These are phyloP conservation scores for Branchinecta lynchi DNA, from an alignment of 1,140 invertebrate genomes.

Conservation along the genomic window DNA sequence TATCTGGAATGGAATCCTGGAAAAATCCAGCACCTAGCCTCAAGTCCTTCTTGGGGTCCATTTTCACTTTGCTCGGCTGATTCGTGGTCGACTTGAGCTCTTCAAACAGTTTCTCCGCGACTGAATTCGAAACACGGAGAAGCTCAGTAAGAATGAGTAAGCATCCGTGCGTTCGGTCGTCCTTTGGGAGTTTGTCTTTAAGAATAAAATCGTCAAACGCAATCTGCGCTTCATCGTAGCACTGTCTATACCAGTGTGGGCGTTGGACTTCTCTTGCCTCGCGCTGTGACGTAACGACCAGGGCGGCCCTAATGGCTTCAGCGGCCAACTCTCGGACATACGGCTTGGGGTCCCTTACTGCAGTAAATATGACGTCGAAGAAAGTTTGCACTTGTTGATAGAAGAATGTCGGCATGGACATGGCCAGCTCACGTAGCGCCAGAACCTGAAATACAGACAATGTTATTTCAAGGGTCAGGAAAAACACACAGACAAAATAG, in stretches of 20 bases:
- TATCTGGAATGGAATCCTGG: conserved; percentile 7
- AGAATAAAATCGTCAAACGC: conserved; percentile 56
- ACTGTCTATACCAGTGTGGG: conserved; percentile 71
- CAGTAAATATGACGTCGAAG: conserved; percentile 88
- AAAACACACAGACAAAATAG: no score
- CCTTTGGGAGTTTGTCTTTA: conserved; percentile 52
- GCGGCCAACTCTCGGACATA: conserved; percentile 79
- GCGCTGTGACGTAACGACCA: conserved; percentile 83
- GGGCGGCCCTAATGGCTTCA: conserved; percentile 74
- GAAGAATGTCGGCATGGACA: conserved; percentile 92
- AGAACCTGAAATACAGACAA: conserved; percentile 41
- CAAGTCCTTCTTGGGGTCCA: background rate
- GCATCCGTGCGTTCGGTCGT: conserved; percentile 84
- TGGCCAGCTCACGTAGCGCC: conserved; percentile 79
- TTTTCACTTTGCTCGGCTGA: conserved; percentile 22
- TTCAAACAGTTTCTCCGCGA: conserved; percentile 67
- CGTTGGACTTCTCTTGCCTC: conserved; percentile 82
- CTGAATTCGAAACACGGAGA: conserved; percentile 72
- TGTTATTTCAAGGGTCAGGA: background rate
- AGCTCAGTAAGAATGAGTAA: conserved; percentile 88
- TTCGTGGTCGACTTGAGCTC: conserved; percentile 35
- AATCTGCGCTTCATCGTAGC: conserved; percentile 69
- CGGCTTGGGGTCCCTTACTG: conserved; percentile 80
- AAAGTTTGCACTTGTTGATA: conserved; percentile 93
- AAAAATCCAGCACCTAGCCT: conserved; percentile 3